Percentiles rank a stretch among this genome's conserved stretches.
These are phyloP conservation scores for Graptemys geographica DNA, from an alignment of 2,797 vertebrate species.

Conservation along the genomic window DNA sequence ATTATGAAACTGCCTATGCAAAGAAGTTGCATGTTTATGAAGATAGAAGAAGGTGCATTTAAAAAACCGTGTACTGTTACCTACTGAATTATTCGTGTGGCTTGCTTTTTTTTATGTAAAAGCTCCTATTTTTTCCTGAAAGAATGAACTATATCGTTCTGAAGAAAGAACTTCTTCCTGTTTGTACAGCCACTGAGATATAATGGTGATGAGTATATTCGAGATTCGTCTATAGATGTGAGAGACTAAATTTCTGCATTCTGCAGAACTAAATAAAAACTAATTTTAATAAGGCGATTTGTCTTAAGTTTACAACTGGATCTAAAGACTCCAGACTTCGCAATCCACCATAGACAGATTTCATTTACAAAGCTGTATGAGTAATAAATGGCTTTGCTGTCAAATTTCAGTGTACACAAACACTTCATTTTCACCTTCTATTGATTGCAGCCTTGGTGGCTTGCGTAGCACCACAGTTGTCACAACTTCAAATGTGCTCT, in stretches of 20 bases:
- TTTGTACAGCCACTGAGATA: rapidly evolving
- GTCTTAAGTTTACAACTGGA: conserved; percentile 26
- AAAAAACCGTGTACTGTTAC: not conserved
- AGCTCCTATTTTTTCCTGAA: not conserved
- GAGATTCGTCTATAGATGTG: not conserved
- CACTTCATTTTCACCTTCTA: conserved; percentile 62
- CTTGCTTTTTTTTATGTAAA: not conserved
- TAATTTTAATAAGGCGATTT: conserved; percentile 61
- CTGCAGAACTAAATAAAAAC: conserved; percentile 45
- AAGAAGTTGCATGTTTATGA: not conserved
- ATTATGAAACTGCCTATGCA: not conserved
- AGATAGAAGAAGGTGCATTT: not conserved
- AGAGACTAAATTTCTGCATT: conserved; percentile 4
- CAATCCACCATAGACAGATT: conserved; percentile 45
- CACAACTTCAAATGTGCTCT: conserved; percentile 52
- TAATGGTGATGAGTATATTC: not conserved
- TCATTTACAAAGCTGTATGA: conserved; percentile 32
- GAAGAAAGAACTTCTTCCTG: not conserved
- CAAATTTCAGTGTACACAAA: conserved; percentile 43
- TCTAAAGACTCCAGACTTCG: conserved; percentile 45
- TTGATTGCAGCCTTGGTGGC: conserved; percentile 52
- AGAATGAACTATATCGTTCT: not conserved
- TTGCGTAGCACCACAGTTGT: conserved; percentile 41
- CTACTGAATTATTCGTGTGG: not conserved
- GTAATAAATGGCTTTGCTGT: conserved; percentile 56